These are phyloP conservation scores for Melanotaenia pygmaea DNA, from an alignment of 2,797 vertebrate species.

Conservation along the genomic window DNA sequence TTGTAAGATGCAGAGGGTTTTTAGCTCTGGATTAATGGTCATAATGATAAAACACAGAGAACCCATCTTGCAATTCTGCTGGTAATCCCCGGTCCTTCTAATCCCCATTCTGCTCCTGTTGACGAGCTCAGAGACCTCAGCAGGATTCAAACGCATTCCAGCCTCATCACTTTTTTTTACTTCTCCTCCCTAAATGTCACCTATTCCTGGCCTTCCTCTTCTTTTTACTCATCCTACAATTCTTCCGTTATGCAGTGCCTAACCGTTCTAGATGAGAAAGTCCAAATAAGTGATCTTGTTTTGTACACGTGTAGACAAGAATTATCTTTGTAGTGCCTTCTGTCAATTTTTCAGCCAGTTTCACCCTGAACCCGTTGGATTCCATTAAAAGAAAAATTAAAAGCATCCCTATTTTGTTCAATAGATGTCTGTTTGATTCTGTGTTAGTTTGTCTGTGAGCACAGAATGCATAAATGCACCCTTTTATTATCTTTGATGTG, in stretches of 20 bases:
- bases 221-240: not conserved
- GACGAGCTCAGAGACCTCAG: conserved; percentile 23
- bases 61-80: conserved; percentile 33
- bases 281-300: no score
- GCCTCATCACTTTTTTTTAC: conserved; percentile 17
- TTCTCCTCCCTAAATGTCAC: not conserved
- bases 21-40: conserved; percentile 51
- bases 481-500: not conserved
- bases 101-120: conserved; percentile 31
- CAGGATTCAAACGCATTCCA: conserved; percentile 22
- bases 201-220: not conserved
- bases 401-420: not conserved
- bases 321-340: no score
- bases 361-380: no score
- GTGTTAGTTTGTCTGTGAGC: not conserved
- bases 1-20: conserved; percentile 28
- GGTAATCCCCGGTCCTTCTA: conserved; percentile 53
- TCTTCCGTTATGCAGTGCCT: not conserved
- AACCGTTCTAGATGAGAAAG: not conserved
- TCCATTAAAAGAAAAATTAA: not conserved
- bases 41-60: conserved; percentile 52
- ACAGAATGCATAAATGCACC: not conserved
- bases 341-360: no score
- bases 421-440: not conserved
- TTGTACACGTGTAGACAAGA: no score